These are phyloP conservation scores for Campoplex capitator DNA, from an alignment of 2,888 invertebrate species.

Conservation along the genomic window DNA sequence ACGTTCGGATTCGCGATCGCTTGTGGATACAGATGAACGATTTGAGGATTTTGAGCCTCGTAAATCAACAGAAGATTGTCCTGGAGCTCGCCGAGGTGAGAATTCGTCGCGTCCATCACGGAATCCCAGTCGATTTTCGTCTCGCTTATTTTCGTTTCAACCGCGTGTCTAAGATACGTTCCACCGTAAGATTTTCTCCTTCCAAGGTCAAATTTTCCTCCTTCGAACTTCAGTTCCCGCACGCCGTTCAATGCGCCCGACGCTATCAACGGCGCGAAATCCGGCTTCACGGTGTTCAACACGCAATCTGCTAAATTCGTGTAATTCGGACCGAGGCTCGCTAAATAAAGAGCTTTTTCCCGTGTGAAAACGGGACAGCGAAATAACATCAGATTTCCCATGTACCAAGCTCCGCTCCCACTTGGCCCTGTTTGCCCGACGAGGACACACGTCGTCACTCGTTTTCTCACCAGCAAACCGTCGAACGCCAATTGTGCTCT, in stretches of 20 bases:
- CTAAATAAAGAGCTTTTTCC: conserved; percentile 86
- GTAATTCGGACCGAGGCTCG: conserved; percentile 86
- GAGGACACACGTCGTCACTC: conserved; percentile 86
- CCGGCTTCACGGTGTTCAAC: conserved; percentile 80
- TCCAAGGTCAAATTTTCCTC: conserved; percentile 79
- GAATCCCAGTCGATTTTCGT: conserved; percentile 88
- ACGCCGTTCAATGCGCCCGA: conserved; percentile 81
- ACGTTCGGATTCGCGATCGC: conserved; percentile 83
- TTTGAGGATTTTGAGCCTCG: conserved; percentile 88
- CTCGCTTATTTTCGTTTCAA: conserved; percentile 80
- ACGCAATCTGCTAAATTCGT: conserved; percentile 85
- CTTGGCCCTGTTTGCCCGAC: conserved; percentile 85
- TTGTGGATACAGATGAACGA: conserved; percentile 85
- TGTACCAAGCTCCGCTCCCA: conserved; percentile 85
- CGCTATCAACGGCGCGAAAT: conserved; percentile 82
- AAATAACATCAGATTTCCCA: conserved; percentile 86
- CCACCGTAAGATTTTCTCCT: conserved; percentile 81
- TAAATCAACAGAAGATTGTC: conserved; percentile 88
- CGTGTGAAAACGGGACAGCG: conserved; percentile 86
- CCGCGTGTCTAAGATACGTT: conserved; percentile 77
- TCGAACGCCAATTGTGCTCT: conserved; percentile 87
- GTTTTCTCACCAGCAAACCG: conserved; percentile 87
- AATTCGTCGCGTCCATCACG: conserved; percentile 86
- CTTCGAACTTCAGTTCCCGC: conserved; percentile 80
- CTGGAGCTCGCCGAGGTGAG: conserved; percentile 86